These are phyloP conservation scores for Quadroppia sp. DNA, from an alignment of 2,888 invertebrate species.

Conservation along the genomic window DNA sequence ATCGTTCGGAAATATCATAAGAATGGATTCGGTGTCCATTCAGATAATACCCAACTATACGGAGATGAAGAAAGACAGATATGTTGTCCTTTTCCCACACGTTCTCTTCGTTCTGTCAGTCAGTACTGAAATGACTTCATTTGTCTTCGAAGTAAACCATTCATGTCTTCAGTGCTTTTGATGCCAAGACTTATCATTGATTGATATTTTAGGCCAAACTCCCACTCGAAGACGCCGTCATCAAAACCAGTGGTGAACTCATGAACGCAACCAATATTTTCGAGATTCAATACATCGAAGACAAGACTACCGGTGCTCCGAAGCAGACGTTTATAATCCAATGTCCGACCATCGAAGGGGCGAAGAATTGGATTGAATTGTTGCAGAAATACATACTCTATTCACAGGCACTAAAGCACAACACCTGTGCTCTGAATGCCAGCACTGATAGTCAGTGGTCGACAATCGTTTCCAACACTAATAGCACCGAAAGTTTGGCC, in stretches of 20 bases:
- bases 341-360: conserved; percentile 40
- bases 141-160: conserved; percentile 68
- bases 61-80: conserved; percentile 64
- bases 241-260: conserved; percentile 5
- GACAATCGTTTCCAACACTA: background rate
- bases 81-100: conserved; percentile 84
- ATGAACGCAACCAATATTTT: conserved; percentile 8
- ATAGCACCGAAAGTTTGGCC: conserved; percentile 11
- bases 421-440: background rate
- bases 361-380: conserved; percentile 34
- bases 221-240: conserved; percentile 2
- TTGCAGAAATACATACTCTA: conserved; percentile 34
- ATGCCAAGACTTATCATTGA: too few relatives aligned
- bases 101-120: conserved; percentile 83
- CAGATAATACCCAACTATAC: conserved; percentile 67
- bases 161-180: background rate
- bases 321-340: conserved; percentile 55
- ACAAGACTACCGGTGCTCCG: background rate
- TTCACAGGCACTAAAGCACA: conserved; percentile 5
- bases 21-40: conserved; percentile 86
- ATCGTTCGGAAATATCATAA: conserved; percentile 77
- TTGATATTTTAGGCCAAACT: background rate
- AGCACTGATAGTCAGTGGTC: background rate
- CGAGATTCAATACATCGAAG: background rate
- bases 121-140: conserved; percentile 85